Percentiles rank a stretch among this genome's conserved stretches.
Conservation (phyloP, 2,113 vertebrate species). For the Scalopus aquaticus region DNA sequence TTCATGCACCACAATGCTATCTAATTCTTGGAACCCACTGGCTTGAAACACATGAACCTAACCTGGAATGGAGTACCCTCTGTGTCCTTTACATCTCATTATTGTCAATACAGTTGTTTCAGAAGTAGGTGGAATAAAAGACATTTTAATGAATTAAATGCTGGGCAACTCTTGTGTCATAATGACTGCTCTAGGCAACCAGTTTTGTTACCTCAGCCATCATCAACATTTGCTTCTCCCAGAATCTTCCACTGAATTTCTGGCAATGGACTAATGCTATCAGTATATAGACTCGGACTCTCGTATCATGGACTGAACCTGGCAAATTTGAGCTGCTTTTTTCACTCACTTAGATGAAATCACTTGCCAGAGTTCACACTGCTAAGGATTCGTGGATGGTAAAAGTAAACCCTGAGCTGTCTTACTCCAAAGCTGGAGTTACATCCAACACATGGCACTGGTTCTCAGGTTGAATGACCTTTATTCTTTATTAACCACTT, state of each 20-base stretch:
- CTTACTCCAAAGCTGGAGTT: not conserved
- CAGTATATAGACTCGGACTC: constrained; percentile 46
- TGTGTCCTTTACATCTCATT: constrained; percentile 52
- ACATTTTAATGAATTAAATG: constrained; percentile 50
- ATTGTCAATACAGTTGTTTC: constrained; percentile 66
- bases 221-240: constrained; percentile 43
- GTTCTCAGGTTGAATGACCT: not conserved
- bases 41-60: constrained; percentile 53
- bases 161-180: constrained; percentile 46
- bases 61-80: constrained; percentile 43
- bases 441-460: not conserved
- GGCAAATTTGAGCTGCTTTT: constrained; percentile 37
- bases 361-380: not conserved
- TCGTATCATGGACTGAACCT: constrained; percentile 50
- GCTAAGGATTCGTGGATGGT: not conserved
- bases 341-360: not conserved
- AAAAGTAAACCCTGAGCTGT: not conserved
- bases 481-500: not conserved
- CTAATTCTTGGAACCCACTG: constrained; percentile 69
- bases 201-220: constrained; percentile 58
- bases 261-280: constrained; percentile 49
- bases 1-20: constrained; percentile 28
- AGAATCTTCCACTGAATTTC: constrained; percentile 47
- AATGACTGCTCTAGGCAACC: constrained; percentile 1
- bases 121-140: constrained; percentile 56